Evolutionary conservation across 2,113 vertebrate species (phyloP), one percentile per base, ranked within the genome.

Genomic region (Coptodon bakossiorum): DNA sequence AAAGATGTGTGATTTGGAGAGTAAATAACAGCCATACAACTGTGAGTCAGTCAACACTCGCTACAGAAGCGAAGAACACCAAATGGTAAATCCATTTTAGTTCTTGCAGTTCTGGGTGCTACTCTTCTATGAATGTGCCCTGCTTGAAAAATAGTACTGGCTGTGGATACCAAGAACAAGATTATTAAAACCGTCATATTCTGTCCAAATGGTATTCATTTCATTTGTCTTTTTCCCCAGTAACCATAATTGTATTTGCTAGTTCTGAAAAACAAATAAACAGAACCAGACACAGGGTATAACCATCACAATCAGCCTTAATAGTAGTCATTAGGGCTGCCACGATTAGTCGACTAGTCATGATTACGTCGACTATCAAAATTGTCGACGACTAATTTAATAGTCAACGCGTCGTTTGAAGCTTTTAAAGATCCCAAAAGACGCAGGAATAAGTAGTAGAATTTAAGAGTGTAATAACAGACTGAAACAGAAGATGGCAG

Each of bases 11-110:
- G 48, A 78, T 48, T 78, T 78, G 4, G 71, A 78, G 71, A 50
- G 43, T 50, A 78, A 50, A 78, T n/a, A 78, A 78, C 73, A 78
- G 45, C 45, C 45, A 34, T 34, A 31, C 9, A 78, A 50, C 16
- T 19, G 50, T 78, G 10, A 78, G 43, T 78, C 27, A 12, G 16
- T 78, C 9, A 78, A 50, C 45, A 31, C 16, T 52, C 5, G 0
- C 40, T 12, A 29, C 29, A 78, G 45, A 52, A 78, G 45, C 13
- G 27, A 78, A 31, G 43, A 27, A 50, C 45, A 52, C 27, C 45
- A 78, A 78, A 34, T 78, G 27, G 27, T 52, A 78, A 8, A 11
- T 78, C 73, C 45, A 50, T 48, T 50, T 50, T 31, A 50, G 24
- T 4, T 76, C 6, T 48, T 1, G 24, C 22, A 76, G 40, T 29